phyloP scores from a whole-genome alignment of 2,888 invertebrate genomes.

The Oxycera nigricornis region DNA sequence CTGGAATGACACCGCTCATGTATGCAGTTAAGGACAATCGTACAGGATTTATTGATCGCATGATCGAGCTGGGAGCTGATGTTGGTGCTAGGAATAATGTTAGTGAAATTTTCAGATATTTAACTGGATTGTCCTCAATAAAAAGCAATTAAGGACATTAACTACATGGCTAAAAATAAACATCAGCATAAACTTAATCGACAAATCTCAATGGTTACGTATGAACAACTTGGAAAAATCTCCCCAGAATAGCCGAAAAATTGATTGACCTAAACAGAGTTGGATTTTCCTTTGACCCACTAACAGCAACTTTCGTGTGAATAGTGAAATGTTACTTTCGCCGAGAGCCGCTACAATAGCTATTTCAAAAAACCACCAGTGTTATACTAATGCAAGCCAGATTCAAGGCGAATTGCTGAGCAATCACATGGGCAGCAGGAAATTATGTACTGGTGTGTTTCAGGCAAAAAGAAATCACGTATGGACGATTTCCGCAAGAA shows the following conservation, averaged over 20 bases:
- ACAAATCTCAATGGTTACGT: not conserved
- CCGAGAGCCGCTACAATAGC: conserved; percentile 21
- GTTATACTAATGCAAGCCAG: not conserved
- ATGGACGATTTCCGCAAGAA: not conserved
- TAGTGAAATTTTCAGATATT: conserved; percentile 62
- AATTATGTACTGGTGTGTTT: conserved; percentile 7
- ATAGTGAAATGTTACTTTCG: not conserved
- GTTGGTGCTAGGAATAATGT: conserved; percentile 92
- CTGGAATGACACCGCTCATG: conserved; percentile 95
- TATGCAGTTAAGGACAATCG: conserved; percentile 95
- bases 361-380: not conserved
- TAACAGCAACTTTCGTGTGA: not conserved
- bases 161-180: conserved; percentile 27
- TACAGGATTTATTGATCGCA: conserved; percentile 86
- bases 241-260: not conserved
- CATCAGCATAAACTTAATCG: not conserved
- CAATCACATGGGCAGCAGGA: not conserved
- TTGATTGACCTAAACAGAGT: conserved; percentile 32
- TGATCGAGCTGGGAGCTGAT: conserved; percentile 92
- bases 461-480: not conserved
- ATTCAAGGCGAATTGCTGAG: not conserved
- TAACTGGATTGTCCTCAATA: conserved; percentile 24
- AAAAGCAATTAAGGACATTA: conserved; percentile 28
- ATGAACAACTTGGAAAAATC: conserved; percentile 11
- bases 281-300: conserved; percentile 28